Evolutionary conservation across 37 sponge, comb jelly and placozoan genomes (phyloP).

Genomic region (Chondrilla cf. caribensis): DNA sequence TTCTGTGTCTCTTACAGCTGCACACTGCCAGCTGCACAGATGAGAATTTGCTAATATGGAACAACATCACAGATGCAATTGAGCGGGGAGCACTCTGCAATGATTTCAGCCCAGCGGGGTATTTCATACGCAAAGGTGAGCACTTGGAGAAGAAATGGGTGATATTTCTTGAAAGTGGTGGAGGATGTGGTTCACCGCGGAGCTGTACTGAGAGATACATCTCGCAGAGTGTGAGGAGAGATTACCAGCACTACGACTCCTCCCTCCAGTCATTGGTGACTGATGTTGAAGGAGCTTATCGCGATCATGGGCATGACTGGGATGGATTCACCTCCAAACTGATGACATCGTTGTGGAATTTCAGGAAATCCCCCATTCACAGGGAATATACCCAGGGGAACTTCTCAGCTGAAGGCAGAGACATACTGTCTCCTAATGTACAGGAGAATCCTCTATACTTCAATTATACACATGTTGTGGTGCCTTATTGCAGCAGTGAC

Average conservation of each 20-base stretch:
- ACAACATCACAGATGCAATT: not conserved
- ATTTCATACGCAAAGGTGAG: slow-evolving; percentile 22
- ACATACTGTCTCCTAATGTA: slow-evolving; percentile 30
- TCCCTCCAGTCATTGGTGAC: not conserved
- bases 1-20: too few relatives aligned
- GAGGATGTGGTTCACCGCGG: slow-evolving; percentile 50
- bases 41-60: too few relatives aligned
- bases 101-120: slow-evolving; percentile 73
- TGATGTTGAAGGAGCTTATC: not conserved
- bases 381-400: not conserved
- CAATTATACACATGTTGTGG: slow-evolving; percentile 61
- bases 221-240: not conserved
- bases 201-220: slow-evolving; percentile 64
- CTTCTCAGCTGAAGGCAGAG: slow-evolving; percentile 37
- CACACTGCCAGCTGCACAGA: too few relatives aligned
- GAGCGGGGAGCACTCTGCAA: slow-evolving; percentile 56
- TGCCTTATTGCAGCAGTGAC: slow-evolving; percentile 86
- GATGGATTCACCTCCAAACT: not conserved
- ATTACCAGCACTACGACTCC: not conserved
- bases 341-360: slow-evolving; percentile 12
- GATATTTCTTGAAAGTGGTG: slow-evolving; percentile 82
- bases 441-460: slow-evolving; percentile 32
- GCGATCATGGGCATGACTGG: not conserved
- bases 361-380: not conserved
- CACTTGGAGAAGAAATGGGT: slow-evolving; percentile 59